Percentiles rank a stretch among this genome's conserved stretches.
Conservation (phyloP, 2,888 invertebrate genomes). For the Drosophila anomalipes region DNA sequence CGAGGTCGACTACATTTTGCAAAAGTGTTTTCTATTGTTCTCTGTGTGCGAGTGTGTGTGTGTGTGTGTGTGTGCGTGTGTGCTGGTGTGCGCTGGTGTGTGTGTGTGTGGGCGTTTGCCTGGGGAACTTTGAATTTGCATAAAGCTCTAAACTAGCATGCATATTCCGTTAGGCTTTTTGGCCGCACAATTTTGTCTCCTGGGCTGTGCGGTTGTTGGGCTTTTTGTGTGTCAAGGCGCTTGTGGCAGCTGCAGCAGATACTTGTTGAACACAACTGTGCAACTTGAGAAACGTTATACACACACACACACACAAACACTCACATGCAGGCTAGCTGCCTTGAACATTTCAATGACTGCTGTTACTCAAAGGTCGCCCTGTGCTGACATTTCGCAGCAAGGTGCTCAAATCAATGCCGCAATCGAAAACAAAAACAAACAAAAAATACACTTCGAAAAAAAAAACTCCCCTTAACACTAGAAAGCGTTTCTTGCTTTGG, state of each 20-base stretch:
- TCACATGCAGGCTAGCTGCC: slow-evolving; percentile 35
- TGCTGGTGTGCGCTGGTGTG: not conserved
- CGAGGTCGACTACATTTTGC: slow-evolving; percentile 76
- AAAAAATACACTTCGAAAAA: not conserved
- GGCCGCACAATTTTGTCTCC: slow-evolving; percentile 59
- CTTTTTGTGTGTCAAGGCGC: slow-evolving; percentile 77
- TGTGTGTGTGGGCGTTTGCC: slow-evolving; percentile 28
- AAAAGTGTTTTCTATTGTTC: slow-evolving; percentile 61
- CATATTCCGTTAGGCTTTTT: slow-evolving; percentile 78
- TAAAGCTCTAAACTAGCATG: slow-evolving; percentile 71
- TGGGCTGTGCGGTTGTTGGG: slow-evolving; percentile 50
- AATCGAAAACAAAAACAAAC: not conserved
- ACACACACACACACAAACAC: slow-evolving; percentile 13
- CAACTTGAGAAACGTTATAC: slow-evolving; percentile 44
- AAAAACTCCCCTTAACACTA: not conserved
- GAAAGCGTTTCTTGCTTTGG: not conserved
- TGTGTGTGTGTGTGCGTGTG: slow-evolving; percentile 4
- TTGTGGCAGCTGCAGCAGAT: slow-evolving; percentile 56
- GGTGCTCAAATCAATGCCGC: slow-evolving; percentile 55
- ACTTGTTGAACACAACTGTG: slow-evolving; percentile 75
- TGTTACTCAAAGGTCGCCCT: slow-evolving; percentile 47
- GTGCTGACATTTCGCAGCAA: slow-evolving; percentile 36
- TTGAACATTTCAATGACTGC: slow-evolving; percentile 62
- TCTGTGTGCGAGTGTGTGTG: slow-evolving; percentile 4
- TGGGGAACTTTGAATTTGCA: slow-evolving; percentile 64